phyloP scores from a whole-genome alignment of 2,888 invertebrate species.

The Protonemura montana region DNA sequence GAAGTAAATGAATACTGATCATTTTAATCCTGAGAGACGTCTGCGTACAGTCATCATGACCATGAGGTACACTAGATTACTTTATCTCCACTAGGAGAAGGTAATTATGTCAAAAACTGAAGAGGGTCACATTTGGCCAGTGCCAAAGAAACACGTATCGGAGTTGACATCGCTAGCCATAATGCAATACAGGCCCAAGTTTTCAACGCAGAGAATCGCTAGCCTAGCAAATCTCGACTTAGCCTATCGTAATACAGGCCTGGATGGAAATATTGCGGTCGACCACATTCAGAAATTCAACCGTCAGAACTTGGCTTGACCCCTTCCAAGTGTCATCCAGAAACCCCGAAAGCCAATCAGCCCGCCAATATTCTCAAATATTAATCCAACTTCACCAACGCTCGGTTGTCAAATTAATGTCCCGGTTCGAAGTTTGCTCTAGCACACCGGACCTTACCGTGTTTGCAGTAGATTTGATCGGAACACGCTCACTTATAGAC shows the following conservation, averaged over 20 bases:
- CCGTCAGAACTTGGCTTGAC: too few species aligned
- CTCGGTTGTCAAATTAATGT: not conserved
- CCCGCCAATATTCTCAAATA: not conserved
- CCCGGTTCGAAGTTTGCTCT: not conserved
- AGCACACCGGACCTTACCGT: not conserved
- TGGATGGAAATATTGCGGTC: too few species aligned
- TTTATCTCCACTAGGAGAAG: not conserved
- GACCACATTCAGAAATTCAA: too few species aligned
- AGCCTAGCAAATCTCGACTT: not conserved
- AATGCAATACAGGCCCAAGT: not conserved
- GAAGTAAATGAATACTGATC: not conserved
- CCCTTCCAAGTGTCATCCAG: too few species aligned
- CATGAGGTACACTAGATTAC: not conserved
- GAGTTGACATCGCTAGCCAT: not conserved
- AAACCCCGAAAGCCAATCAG: too few species aligned
- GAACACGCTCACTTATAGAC: not conserved
- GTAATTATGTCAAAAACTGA: not conserved
- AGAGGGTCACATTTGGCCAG: not conserved
- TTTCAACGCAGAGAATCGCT: not conserved
- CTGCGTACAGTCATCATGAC: not conserved
- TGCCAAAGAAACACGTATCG: too few species aligned
- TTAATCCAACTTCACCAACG: not conserved
- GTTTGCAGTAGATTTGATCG: not conserved
- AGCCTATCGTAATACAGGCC: too few species aligned
- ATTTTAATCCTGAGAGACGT: not conserved